These are phyloP conservation scores for Gallinago nigripennis DNA, from an alignment of 2,797 vertebrate genomes.

Conservation along the genomic window DNA sequence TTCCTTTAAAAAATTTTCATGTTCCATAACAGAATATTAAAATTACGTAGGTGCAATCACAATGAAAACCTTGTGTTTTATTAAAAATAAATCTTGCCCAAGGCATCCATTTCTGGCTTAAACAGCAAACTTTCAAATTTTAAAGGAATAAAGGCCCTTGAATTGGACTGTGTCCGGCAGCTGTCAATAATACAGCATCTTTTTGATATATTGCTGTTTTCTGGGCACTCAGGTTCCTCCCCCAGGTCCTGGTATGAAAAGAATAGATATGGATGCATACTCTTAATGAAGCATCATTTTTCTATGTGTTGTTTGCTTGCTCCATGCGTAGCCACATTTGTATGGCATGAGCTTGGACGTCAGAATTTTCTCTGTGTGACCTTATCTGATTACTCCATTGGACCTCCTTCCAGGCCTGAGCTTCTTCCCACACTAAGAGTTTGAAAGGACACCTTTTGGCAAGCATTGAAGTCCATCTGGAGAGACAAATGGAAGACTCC, in stretches of 20 bases:
- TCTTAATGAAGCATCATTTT: neutral
- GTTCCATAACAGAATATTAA: constrained; percentile 50
- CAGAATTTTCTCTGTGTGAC: neutral
- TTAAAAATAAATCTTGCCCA: constrained; percentile 56
- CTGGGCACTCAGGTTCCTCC: neutral
- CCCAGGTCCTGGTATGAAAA: neutral
- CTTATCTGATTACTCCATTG: neutral
- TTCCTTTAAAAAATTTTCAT: neutral
- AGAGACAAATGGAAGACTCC: neutral
- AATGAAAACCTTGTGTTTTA: constrained; percentile 65
- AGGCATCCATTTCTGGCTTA: constrained; percentile 50
- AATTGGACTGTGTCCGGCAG: constrained; percentile 9
- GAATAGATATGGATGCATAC: neutral
- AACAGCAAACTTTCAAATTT: constrained; percentile 43
- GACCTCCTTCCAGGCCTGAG: neutral
- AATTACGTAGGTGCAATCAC: neutral
- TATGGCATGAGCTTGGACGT: neutral
- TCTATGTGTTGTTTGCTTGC: neutral
- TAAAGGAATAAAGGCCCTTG: constrained; percentile 28
- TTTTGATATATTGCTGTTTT: neutral
- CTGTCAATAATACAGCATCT: constrained; percentile 4
- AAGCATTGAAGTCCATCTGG: neutral
- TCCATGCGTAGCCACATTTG: neutral
- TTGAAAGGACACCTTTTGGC: neutral
- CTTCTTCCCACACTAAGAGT: neutral